Conservation (phyloP, 2,797 vertebrate species). For the Chloroceryle amazona region DNA sequence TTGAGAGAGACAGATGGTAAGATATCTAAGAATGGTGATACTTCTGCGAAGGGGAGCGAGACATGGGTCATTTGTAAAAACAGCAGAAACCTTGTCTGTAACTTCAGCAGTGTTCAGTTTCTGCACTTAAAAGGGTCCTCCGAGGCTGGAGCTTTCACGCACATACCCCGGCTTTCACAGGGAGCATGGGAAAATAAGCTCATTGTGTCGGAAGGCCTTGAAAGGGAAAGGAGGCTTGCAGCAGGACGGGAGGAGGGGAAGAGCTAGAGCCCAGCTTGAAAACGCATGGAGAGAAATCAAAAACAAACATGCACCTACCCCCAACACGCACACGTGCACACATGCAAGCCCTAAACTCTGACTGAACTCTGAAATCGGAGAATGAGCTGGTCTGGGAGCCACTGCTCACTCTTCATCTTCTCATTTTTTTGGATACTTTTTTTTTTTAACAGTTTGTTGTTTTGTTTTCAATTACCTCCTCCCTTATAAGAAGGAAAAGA, state of each 20-base stretch:
- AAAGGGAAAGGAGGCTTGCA: slow-evolving; percentile 56
- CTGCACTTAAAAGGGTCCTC: slow-evolving; percentile 50
- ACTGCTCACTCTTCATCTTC: neutral
- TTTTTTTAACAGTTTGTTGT: neutral
- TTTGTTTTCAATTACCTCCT: neutral
- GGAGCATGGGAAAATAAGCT: slow-evolving; percentile 49
- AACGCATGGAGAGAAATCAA: neutral
- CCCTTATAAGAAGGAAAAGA: slow-evolving; percentile 11
- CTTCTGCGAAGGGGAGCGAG: slow-evolving; percentile 42
- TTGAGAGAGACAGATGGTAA: slow-evolving; percentile 17
- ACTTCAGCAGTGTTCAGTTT: slow-evolving; percentile 15
- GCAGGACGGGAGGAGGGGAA: neutral
- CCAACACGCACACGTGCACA: neutral
- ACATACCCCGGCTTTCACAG: neutral
- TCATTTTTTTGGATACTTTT: too few species aligned
- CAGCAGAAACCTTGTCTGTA: slow-evolving; percentile 42
- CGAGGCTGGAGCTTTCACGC: slow-evolving; percentile 29
- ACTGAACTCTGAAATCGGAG: slow-evolving; percentile 17
- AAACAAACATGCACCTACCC: slow-evolving; percentile 34
- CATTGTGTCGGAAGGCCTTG: slow-evolving; percentile 64
- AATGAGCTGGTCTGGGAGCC: neutral
- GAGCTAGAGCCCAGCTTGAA: slow-evolving; percentile 34
- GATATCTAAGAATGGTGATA: slow-evolving; percentile 44
- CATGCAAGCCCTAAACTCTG: slow-evolving; percentile 25
- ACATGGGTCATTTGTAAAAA: slow-evolving; percentile 53